Base-by-base conservation (phyloP, 2,888 invertebrate species). In the Limulus polyphemus region DNA sequence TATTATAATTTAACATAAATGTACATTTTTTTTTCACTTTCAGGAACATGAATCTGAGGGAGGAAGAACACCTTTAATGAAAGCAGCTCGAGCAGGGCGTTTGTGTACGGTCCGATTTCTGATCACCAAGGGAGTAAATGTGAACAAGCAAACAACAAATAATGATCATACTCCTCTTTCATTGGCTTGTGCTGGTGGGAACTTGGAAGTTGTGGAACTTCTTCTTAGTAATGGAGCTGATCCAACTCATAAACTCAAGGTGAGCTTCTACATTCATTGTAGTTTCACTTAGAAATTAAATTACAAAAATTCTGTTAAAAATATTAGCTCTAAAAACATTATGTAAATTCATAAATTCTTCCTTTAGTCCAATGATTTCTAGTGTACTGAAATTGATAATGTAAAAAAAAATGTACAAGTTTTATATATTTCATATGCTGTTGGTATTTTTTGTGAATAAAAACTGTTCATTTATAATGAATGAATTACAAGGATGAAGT, bases 151-250 rank as follows among this genome's bases (percentile, higher is more conserved):
- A 79, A 76, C 78, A 14, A 89, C 90, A 65, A 89, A 88, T 77
- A 95, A 95, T 77, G 98, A 99, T 79, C 95, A 97, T 78, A 98
- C 97, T 16, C 94, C 98, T 47, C 81, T 99, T 60, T 95, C 94
- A 46, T 81, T 98, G 71, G 97, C 98, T 46, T 95, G 94, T 79
- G 93, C 93, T 67, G 95, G 95, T 67, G 98, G 98, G 2, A 95
- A 97, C 79, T 83, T 90, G 69, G 83, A 88, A 69, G 92, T 95
- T 58, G 97, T 97, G 46, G 92, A 97, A 79, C 81, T 91, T 73
- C 81, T 99, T 68, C 82, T 99, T 65, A 85, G 88, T 60, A 87
- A 90, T 78, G 88, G 90, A 71, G 95, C 95, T 55, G 92, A 98
- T 80, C 93, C 94, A 58, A 90, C 90, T 78, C 91, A 95, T 79